These are phyloP conservation scores for Laterallus jamaicensis DNA, from an alignment of 2,113 vertebrate species.

Conservation along the genomic window DNA sequence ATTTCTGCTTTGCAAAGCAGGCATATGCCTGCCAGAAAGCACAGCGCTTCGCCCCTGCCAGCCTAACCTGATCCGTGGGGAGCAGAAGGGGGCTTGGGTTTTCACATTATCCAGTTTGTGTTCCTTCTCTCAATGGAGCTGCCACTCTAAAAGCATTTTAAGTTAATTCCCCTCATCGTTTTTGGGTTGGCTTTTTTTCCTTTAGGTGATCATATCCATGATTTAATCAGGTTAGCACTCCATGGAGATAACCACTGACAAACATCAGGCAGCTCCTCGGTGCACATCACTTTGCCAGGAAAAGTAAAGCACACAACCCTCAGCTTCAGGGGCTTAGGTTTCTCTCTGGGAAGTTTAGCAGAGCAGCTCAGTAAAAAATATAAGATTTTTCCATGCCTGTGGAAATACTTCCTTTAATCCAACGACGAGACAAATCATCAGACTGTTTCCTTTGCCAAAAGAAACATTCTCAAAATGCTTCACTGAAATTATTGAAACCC, in stretches of 20 bases:
- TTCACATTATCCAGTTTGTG: not conserved
- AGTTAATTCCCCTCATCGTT: not conserved
- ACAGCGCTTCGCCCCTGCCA: not conserved
- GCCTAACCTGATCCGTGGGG: fast-evolving
- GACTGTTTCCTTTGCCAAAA: not conserved
- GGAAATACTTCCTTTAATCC: slow-evolving; percentile 4
- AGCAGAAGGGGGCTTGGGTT: not conserved
- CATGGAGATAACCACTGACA: not conserved
- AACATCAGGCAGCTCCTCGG: not conserved
- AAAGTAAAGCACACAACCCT: not conserved
- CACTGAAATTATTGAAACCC: not conserved
- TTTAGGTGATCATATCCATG: not conserved
- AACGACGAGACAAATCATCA: not conserved
- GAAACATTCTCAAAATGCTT: slow-evolving; percentile 5
- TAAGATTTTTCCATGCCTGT: not conserved
- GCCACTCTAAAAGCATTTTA: not conserved
- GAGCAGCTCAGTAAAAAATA: not conserved
- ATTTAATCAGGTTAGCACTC: not conserved
- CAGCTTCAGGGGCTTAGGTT: not conserved
- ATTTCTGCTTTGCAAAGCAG: not conserved
- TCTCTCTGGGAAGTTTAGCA: not conserved
- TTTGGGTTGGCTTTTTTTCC: not conserved
- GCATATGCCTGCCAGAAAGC: not conserved
- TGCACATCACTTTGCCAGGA: fast-evolving
- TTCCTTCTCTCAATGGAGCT: not conserved